Percentiles rank a stretch among this genome's conserved stretches.
These are phyloP conservation scores for Ceratina australensis DNA, from an alignment of 1,140 invertebrate genomes.

Conservation along the genomic window DNA sequence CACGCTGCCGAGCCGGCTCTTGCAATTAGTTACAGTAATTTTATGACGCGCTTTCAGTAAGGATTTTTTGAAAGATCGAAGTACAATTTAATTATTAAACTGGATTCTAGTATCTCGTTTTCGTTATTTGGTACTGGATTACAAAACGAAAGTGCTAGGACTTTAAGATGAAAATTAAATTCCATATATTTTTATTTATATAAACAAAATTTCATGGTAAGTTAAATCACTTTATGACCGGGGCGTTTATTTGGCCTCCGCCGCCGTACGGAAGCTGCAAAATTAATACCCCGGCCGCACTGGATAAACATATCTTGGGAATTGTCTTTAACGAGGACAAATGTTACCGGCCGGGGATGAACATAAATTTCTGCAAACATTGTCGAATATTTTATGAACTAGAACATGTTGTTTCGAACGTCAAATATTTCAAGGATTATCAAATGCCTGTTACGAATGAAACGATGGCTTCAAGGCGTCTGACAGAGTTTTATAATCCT, in stretches of 20 bases:
- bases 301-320: not conserved
- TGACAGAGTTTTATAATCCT: no score
- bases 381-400: not conserved
- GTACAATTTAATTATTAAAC: no score
- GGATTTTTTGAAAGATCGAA: no score
- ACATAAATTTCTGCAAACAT: not conserved
- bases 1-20: not conserved
- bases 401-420: not conserved
- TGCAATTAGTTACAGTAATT: slow-evolving; percentile 27
- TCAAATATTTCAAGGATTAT: no score
- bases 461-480: no score
- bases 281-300: not conserved
- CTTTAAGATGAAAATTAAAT: no score
- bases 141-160: no score
- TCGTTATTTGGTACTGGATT: no score
- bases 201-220: slow-evolving; percentile 29
- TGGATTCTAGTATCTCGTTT: no score
- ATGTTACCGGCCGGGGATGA: not conserved
- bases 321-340: not conserved
- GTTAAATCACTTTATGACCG: slow-evolving; percentile 16
- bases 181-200: no score
- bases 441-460: no score
- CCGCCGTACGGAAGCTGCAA: not conserved
- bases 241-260: not conserved
- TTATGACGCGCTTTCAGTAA: not conserved